A percentile compares a stretch with the other conserved stretches of the same genome.
These are phyloP conservation scores for Huso huso DNA, from an alignment of 2,797 vertebrate genomes.

Conservation along the genomic window DNA sequence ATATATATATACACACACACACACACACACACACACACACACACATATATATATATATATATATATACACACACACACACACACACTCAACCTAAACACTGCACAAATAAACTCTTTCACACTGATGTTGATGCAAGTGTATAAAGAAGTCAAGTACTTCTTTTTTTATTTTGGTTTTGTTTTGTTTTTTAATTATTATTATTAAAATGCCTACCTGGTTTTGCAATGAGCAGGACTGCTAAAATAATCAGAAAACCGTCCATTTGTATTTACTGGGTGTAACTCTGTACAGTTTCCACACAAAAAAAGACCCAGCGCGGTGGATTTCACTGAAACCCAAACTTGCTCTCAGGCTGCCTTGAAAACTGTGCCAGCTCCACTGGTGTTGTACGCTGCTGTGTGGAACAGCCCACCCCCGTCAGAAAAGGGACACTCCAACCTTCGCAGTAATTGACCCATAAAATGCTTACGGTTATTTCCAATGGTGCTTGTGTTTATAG, in stretches of 20 bases:
- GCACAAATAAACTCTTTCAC: no score
- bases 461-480: neutral
- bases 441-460: constrained; percentile 8
- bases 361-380: constrained; percentile 20
- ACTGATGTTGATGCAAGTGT: no score
- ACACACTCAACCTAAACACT: no score
- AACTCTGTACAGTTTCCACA: constrained; percentile 36
- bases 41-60: no score
- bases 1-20: no score
- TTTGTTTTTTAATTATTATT: no score
- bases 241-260: constrained; percentile 55
- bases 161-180: no score
- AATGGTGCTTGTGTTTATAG: no score
- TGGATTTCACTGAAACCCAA: constrained; percentile 17
- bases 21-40: no score
- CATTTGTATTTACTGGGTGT: constrained; percentile 48
- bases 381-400: constrained; percentile 34
- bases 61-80: no score
- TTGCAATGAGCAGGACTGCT: constrained; percentile 42
- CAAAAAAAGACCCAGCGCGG: constrained; percentile 8
- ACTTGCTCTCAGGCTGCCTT: constrained; percentile 36
- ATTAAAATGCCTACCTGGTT: constrained; percentile 43
- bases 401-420: constrained; percentile 44
- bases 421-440: constrained; percentile 19
- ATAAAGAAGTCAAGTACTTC: no score